A percentile compares a stretch with the other conserved stretches of the same genome.
Conservation (phyloP, 2,888 invertebrate genomes). For the Apocheima hispidaria region DNA sequence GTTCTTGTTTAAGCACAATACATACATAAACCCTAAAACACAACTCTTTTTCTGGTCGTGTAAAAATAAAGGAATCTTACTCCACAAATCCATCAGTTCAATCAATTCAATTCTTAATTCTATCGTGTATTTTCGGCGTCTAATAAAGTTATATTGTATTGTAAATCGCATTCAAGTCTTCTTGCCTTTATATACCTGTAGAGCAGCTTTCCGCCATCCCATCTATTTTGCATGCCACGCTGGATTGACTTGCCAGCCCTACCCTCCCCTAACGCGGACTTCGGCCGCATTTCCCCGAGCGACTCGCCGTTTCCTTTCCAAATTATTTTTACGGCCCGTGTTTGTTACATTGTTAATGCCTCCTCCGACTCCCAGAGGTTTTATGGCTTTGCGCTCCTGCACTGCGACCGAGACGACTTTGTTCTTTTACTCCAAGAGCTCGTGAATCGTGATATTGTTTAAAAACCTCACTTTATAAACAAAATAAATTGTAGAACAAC, state of each 20-base stretch:
- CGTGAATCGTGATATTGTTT: no score
- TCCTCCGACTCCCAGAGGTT: constrained; percentile 27
- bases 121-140: no score
- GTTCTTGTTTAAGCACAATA: no score
- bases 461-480: no score
- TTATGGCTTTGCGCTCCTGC: constrained; percentile 13
- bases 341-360: constrained; percentile 47
- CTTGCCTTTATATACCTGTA: constrained; percentile 4
- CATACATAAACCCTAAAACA: no score
- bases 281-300: constrained; percentile 37
- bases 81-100: no score
- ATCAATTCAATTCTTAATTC: no score
- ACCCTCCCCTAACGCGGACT: constrained; percentile 26
- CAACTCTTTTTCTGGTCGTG: no score
- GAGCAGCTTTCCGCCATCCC: constrained; percentile 1
- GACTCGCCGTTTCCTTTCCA: constrained; percentile 48
- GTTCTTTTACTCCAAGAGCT: background rate
- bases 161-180: no score
- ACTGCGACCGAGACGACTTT: background rate
- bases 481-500: background rate
- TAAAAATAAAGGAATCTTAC: no score
- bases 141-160: no score
- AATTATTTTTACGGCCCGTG: constrained; percentile 53
- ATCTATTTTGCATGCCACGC: constrained; percentile 11
- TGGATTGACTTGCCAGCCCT: constrained; percentile 27